Conservation (phyloP, 2,113 vertebrate species). For the Bos indicus region DNA sequence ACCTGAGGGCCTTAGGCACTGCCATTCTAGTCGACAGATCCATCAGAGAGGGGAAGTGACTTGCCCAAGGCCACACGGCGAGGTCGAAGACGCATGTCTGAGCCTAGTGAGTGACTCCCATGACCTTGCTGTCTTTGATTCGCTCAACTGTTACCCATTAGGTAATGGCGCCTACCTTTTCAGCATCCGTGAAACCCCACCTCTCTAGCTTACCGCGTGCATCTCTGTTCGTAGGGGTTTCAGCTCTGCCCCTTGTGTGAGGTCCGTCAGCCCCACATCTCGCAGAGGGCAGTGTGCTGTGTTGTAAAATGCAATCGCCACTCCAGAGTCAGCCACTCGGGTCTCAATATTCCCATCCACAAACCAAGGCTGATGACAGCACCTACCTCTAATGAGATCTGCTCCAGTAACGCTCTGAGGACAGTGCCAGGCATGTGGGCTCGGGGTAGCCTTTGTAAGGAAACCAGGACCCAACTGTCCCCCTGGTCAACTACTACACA, state of each 20-base stretch:
- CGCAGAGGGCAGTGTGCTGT: accelerated
- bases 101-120: background rate
- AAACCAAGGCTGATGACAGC: background rate
- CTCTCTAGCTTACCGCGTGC: background rate
- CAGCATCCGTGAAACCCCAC: background rate
- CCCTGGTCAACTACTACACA: no score
- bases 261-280: background rate
- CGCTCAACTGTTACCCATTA: no score
- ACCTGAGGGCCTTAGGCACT: background rate
- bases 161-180: accelerated
- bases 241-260: background rate
- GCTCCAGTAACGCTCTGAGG: background rate
- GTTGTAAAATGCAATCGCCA: background rate
- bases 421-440: accelerated
- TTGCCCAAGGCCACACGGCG: background rate
- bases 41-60: background rate
- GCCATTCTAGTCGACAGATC: background rate
- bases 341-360: background rate
- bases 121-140: background rate
- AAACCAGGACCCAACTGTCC: background rate
- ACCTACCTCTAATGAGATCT: background rate
- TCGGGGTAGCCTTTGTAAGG: background rate
- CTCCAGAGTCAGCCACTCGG: background rate
- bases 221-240: background rate
- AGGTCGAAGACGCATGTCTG: accelerated